Evolutionary conservation across 1,140 invertebrate genomes (phyloP), one percentile per base, ranked within the genome.

Genomic region (Apis mellifera): DNA sequence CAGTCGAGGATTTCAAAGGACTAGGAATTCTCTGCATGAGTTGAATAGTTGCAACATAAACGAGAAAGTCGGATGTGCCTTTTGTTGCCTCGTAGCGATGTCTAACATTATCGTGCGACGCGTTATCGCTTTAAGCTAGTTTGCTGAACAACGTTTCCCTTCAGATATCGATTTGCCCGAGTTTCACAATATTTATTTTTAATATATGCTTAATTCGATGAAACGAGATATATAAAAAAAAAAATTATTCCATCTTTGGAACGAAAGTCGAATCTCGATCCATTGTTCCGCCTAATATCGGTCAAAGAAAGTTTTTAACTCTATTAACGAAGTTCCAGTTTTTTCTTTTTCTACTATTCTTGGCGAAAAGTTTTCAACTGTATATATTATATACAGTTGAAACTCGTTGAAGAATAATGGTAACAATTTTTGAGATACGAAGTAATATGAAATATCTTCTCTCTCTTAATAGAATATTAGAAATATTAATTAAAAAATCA

Each of bases 1-100:
- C 54, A 19, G 78, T 75, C 42, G 78, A 57, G 78, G 62, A 81
- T 81, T 81, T 81, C 78, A 81, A 81, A 81, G 78, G 78, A 74
- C 62, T 21, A 50, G 71, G 42, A 66, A 81, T 81, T 81, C 78
- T 75, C 78, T 17, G 62, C 78, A 42, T 32, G 71, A 75, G 78
- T 75, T 75, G 78, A 81, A 81, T 81, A 81, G 78, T 81, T 81
- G 62, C 55, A 75, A 66, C 78, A 19, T 32, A n/a, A 75, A 75
- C 78, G 72, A 21, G 78, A 81, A 75, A 81, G 62, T 75, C 72
- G 78, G 72, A 81, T 66, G 42, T 42, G 48, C 60, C 78, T 81
- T 81, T 81, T 75, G 71, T 81, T 81, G 62, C 9, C 42, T 17
- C 8, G 17, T 3, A 59, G 62, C 32, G 54, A 57, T 7, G 32